phyloP scores from a whole-genome alignment of 1,140 invertebrate species.

The Andricus grossulariae region DNA sequence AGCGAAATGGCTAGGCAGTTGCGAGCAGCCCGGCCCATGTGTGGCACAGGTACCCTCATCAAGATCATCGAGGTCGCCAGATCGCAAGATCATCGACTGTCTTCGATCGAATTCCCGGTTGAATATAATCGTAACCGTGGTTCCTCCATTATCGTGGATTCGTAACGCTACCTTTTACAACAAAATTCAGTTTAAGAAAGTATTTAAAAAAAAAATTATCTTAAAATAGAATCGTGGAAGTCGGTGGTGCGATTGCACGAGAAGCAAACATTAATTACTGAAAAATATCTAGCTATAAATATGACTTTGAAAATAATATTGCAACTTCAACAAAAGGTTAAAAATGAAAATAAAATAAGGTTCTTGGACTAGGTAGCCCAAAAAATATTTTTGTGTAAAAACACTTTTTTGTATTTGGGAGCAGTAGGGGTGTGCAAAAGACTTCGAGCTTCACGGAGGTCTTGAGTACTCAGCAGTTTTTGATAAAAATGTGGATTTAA shows the following conservation, averaged over 20 bases:
- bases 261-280: not conserved
- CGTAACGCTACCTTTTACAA: constrained; percentile 15
- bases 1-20: constrained; percentile 74
- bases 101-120: constrained; percentile 56
- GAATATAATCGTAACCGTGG: constrained; percentile 61
- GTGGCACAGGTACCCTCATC: constrained; percentile 74
- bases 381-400: no score
- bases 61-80: constrained; percentile 60
- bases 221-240: not conserved
- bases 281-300: not conserved
- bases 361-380: no score
- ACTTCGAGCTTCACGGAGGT: no score
- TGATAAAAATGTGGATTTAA: no score
- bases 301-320: no score
- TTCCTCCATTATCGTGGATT: constrained; percentile 50
- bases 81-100: constrained; percentile 53
- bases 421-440: no score
- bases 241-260: not conserved
- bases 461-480: no score
- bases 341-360: no score
- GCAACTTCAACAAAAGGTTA: no score
- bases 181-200: not conserved
- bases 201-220: not conserved
- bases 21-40: constrained; percentile 73
- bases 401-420: no score